phyloP scores from a whole-genome alignment of 2,113 vertebrate species.

The Caracal caracal region DNA sequence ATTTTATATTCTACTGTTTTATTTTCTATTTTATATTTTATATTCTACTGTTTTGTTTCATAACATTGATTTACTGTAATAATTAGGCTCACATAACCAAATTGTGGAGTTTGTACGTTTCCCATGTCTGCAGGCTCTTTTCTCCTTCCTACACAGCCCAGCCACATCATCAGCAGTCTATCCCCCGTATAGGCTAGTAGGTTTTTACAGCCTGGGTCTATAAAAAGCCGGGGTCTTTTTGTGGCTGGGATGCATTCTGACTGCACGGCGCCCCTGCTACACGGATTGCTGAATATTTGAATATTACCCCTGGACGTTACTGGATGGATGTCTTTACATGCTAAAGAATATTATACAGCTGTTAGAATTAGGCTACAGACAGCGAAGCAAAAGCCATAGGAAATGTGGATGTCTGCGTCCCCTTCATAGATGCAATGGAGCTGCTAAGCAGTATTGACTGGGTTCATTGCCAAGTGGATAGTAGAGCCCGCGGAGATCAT shows the following conservation, averaged over 20 bases:
- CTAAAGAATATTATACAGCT: not conserved
- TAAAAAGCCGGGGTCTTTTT: not conserved
- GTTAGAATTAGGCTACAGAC: not conserved
- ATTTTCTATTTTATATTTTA: constrained; percentile 29
- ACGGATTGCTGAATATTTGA: not conserved
- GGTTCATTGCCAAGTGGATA: not conserved
- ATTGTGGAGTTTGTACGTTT: not conserved
- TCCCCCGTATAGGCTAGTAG: not conserved
- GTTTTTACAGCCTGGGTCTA: not conserved
- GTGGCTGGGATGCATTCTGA: not conserved
- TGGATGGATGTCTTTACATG: not conserved
- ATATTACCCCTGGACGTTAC: not conserved
- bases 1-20: constrained; percentile 8
- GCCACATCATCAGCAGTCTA: not conserved
- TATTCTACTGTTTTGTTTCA: not conserved
- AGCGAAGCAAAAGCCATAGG: not conserved
- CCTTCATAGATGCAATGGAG: not conserved
- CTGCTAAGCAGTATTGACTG: not conserved
- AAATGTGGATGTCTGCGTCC: not conserved
- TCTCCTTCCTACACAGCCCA: not conserved
- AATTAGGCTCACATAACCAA: not conserved
- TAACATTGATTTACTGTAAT: not conserved
- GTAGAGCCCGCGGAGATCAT: not conserved
- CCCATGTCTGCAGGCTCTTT: not conserved
- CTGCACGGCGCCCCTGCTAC: not conserved